A percentile compares a stretch with the other conserved stretches of the same genome.
Evolutionary conservation across 1,140 invertebrate genomes (phyloP).

Genomic region (Trichonephila clavata): DNA sequence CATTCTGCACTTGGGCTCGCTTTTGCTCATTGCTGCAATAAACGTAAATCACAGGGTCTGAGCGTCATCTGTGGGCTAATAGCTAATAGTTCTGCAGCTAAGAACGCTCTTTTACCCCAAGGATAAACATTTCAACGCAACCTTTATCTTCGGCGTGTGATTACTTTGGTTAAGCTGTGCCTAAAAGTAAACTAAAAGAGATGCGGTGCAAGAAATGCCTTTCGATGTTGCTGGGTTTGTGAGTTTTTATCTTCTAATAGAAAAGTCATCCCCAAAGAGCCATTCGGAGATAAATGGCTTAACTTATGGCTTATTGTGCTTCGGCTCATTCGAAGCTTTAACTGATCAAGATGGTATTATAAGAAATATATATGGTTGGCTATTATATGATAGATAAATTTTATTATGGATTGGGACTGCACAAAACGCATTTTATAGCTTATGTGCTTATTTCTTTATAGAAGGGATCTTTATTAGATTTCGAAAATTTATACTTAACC

Average conservation of each 20-base stretch:
- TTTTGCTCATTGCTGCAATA: constrained; percentile 16
- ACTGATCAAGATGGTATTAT: neutral
- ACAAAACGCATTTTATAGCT: neutral
- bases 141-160: neutral
- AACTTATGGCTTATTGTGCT: neutral
- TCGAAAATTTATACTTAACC: too few relatives aligned
- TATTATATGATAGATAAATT: neutral
- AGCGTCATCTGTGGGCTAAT: constrained; percentile 17
- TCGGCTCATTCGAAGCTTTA: neutral
- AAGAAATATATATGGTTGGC: neutral
- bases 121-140: constrained; percentile 22
- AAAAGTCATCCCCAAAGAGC: neutral
- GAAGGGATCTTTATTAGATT: too few relatives aligned
- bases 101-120: neutral
- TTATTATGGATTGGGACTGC: neutral
- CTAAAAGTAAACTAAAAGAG: neutral
- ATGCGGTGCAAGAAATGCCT: neutral
- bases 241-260: neutral
- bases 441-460: neutral
- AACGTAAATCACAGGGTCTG: constrained; percentile 21
- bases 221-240: neutral
- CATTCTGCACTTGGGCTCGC: constrained; percentile 22
- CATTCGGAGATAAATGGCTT: neutral
- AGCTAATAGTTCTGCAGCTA: constrained; percentile 28
- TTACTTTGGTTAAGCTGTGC: neutral